Conservation (phyloP, 2,888 invertebrate genomes). For the Lasioglossum vierecki region DNA sequence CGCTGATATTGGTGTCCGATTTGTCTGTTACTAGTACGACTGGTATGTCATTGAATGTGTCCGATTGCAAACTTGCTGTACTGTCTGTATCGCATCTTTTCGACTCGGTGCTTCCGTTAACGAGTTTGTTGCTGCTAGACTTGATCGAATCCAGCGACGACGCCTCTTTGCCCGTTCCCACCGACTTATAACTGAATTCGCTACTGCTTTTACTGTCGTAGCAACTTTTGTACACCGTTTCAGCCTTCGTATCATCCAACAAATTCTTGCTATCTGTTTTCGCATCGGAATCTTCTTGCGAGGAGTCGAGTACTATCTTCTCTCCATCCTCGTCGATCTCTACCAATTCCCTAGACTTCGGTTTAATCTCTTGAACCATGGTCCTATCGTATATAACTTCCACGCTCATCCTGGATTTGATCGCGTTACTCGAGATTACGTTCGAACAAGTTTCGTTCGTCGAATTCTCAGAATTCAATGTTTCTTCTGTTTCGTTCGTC, state of each 20-base stretch:
- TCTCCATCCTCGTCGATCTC: slow-evolving; percentile 79
- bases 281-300: slow-evolving; percentile 66
- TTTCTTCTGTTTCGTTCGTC: slow-evolving; percentile 10
- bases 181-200: slow-evolving; percentile 66
- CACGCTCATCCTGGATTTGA: slow-evolving; percentile 75
- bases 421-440: slow-evolving; percentile 18
- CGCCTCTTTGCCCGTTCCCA: slow-evolving; percentile 57
- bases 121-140: slow-evolving; percentile 53
- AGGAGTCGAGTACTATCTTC: slow-evolving; percentile 75
- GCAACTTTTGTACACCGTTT: slow-evolving; percentile 65
- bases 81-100: slow-evolving; percentile 66
- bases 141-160: slow-evolving; percentile 55
- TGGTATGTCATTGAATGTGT: slow-evolving; percentile 61
- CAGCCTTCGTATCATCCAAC: slow-evolving; percentile 54
- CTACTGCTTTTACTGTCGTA: slow-evolving; percentile 63
- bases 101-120: slow-evolving; percentile 71
- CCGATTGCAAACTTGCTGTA: slow-evolving; percentile 65
- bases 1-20: slow-evolving; percentile 17
- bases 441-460: slow-evolving; percentile 23
- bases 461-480: slow-evolving; percentile 14
- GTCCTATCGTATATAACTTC: slow-evolving; percentile 78
- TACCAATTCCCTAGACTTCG: slow-evolving; percentile 73
- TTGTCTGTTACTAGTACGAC: slow-evolving; percentile 30
- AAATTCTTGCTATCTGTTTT: slow-evolving; percentile 46
- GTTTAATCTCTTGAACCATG: slow-evolving; percentile 49